Evolutionary conservation across 1,140 invertebrate genomes (phyloP).

Genomic region (Pissodes strobi): DNA sequence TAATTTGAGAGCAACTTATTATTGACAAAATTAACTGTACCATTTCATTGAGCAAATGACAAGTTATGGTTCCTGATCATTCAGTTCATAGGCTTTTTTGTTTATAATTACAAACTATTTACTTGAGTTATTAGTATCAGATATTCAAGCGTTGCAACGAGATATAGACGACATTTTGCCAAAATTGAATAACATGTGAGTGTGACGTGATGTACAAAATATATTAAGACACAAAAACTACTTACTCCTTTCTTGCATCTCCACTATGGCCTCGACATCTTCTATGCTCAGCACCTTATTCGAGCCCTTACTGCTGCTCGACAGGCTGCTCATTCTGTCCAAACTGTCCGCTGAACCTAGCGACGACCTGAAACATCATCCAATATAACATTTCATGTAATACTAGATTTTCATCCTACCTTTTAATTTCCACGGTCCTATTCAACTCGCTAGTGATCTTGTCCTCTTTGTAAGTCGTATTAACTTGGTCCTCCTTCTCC

Average conservation of each 20-base stretch:
- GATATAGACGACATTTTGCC: too few species aligned
- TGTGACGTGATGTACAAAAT: too few species aligned
- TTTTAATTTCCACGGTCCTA: slow-evolving; percentile 28
- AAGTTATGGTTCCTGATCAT: too few species aligned
- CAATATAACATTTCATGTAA: slow-evolving; percentile 12
- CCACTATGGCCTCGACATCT: slow-evolving; percentile 49
- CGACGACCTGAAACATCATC: slow-evolving; percentile 35
- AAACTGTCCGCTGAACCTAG: slow-evolving; percentile 51
- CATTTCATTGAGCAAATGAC: too few species aligned
- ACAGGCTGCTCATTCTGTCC: slow-evolving; percentile 48
- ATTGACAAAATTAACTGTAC: too few species aligned
- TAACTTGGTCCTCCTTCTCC: not conserved
- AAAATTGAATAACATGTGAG: too few species aligned
- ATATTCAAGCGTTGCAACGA: too few species aligned
- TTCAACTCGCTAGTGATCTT: slow-evolving; percentile 27
- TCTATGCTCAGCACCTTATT: slow-evolving; percentile 50
- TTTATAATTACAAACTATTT: too few species aligned
- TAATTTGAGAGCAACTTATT: too few species aligned
- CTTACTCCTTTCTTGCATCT: slow-evolving; percentile 50
- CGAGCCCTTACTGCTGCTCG: slow-evolving; percentile 47
- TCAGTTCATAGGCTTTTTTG: too few species aligned
- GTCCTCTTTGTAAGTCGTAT: slow-evolving; percentile 22
- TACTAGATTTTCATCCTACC: slow-evolving; percentile 9
- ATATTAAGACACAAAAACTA: too few species aligned
- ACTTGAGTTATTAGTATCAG: too few species aligned